phyloP scores from a whole-genome alignment of 2,113 vertebrate species.

The Plectropomus leopardus region DNA sequence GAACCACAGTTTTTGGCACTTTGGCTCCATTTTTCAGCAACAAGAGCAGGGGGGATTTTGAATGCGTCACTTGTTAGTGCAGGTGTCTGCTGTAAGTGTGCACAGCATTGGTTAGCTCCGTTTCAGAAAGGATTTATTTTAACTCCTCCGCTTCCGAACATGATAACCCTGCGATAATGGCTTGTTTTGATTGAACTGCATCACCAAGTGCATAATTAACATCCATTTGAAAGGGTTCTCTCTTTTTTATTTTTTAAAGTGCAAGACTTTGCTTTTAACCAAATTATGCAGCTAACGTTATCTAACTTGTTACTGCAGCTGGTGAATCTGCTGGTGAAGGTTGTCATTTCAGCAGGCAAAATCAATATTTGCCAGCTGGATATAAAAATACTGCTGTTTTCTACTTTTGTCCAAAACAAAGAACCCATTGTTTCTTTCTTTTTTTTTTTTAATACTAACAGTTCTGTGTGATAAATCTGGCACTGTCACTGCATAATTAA shows the following conservation, averaged over 20 bases:
- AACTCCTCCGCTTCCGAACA: not conserved
- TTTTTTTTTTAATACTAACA: not conserved
- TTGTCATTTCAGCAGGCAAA: not conserved
- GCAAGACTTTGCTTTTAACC: not conserved
- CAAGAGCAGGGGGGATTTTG: too few species aligned
- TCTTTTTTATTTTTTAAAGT: not conserved
- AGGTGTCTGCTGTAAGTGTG: too few species aligned
- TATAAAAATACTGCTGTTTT: not conserved
- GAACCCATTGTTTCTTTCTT: not conserved
- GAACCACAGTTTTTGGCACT: too few species aligned
- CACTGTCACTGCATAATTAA: not conserved
- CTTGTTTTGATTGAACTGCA: not conserved
- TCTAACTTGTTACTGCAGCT: too few species aligned
- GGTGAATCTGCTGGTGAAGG: not conserved
- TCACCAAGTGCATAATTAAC: not conserved
- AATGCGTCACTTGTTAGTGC: too few species aligned
- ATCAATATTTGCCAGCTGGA: not conserved
- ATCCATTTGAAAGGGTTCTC: not conserved
- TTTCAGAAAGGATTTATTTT: not conserved
- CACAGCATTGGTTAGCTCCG: not conserved
- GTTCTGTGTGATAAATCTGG: not conserved
- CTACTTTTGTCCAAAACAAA: not conserved
- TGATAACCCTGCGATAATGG: not conserved
- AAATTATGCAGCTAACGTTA: not conserved
- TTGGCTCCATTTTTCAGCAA: too few species aligned